These are phyloP conservation scores for Hyalella azteca DNA, from an alignment of 2,888 invertebrate species.

Conservation along the genomic window DNA sequence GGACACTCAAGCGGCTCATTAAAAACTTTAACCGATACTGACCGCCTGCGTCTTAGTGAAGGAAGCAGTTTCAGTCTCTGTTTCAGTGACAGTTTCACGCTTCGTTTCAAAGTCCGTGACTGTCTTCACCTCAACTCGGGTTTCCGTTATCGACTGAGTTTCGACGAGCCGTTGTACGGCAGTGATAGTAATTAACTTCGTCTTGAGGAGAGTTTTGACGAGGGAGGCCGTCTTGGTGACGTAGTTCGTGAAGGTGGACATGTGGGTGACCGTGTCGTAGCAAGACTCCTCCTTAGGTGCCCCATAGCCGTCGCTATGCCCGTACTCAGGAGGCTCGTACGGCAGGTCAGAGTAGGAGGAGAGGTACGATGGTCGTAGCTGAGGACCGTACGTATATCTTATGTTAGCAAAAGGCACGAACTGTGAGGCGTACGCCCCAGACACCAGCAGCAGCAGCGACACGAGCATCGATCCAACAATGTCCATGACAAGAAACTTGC, in stretches of 20 bases:
- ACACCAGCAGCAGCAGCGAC: not conserved
- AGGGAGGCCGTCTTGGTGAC: not conserved
- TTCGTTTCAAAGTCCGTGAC: not conserved
- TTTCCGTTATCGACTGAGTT: not conserved
- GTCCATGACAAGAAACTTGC: too few relatives aligned
- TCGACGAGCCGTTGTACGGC: not conserved
- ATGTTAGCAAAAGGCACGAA: not conserved
- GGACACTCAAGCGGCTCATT: too few relatives aligned
- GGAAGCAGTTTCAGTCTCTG: not conserved
- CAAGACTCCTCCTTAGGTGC: not conserved
- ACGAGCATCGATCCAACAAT: too few relatives aligned
- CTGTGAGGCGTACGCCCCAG: not conserved
- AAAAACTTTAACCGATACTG: not conserved
- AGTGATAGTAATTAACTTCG: not conserved
- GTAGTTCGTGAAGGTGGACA: conserved; percentile 2
- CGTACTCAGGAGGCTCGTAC: not conserved
- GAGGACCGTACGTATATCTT: not conserved
- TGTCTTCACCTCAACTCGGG: not conserved
- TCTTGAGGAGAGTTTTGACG: not conserved
- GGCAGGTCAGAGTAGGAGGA: conserved; percentile 12
- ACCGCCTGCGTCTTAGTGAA: not conserved
- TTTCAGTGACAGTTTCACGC: conserved; percentile 5
- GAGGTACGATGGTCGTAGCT: conserved; percentile 12
- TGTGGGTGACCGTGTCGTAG: conserved; percentile 5
- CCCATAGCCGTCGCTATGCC: not conserved